Evolutionary conservation across 23 tunicate genomes (phyloP).

Genomic region (Oikopleura vanhoeffeni): DNA sequence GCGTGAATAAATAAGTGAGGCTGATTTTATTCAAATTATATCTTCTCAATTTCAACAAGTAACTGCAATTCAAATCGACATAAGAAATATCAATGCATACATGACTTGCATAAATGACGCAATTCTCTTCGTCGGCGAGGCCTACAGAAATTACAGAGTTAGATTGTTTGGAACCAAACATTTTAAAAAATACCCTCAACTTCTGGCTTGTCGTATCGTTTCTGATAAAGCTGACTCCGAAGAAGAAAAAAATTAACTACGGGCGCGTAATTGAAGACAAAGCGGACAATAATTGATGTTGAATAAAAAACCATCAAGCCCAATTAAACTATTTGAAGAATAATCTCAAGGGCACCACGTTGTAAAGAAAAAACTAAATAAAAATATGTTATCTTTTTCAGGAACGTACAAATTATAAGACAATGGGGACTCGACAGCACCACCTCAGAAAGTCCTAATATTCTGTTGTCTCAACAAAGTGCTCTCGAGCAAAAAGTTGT

Average conservation of each 20-base stretch:
- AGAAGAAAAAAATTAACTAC: neutral
- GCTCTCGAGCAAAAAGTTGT: too few relatives aligned
- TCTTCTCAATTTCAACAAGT: neutral
- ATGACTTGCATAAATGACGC: neutral
- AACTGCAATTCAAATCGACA: neutral
- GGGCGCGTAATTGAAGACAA: neutral
- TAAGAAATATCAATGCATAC: neutral
- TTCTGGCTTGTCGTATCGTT: neutral
- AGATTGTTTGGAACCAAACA: neutral
- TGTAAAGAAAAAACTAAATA: neutral
- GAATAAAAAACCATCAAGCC: neutral
- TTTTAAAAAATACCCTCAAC: neutral
- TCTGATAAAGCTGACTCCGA: neutral
- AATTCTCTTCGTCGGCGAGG: neutral
- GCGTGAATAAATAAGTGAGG: neutral
- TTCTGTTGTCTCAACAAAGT: too few relatives aligned
- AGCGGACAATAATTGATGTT: neutral
- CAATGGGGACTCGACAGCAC: too few relatives aligned
- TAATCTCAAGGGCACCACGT: neutral
- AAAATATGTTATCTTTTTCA: too few relatives aligned
- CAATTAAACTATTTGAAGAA: neutral
- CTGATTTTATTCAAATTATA: neutral
- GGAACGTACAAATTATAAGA: too few relatives aligned
- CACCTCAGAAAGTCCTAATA: too few relatives aligned
- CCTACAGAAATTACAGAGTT: neutral